Evolutionary conservation across 2,888 invertebrate species (phyloP).

Genomic region (Brenthis ino): DNA sequence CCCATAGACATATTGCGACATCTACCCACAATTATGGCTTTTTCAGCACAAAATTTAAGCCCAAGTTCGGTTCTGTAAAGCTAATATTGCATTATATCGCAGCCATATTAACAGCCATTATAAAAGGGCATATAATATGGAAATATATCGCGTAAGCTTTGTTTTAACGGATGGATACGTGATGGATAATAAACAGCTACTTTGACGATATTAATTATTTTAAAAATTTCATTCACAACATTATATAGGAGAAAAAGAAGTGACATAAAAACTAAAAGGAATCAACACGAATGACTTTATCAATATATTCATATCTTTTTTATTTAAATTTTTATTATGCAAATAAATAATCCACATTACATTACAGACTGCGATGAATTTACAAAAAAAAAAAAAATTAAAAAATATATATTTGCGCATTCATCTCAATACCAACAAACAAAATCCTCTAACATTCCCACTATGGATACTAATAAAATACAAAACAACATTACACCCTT

Average conservation of each 20-base stretch:
- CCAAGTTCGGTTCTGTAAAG: slow-evolving; percentile 13
- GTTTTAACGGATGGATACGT: slow-evolving; percentile 24
- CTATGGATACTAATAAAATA: too few relatives aligned
- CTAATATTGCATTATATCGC: slow-evolving; percentile 15
- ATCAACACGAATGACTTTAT: too few relatives aligned
- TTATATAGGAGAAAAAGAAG: neutral
- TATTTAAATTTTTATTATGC: too few relatives aligned
- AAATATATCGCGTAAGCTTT: slow-evolving; percentile 12
- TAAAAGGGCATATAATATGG: neutral
- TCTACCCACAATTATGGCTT: slow-evolving; percentile 14
- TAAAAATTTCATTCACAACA: neutral
- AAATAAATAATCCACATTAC: too few relatives aligned
- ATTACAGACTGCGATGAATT: too few relatives aligned
- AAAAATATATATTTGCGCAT: neutral
- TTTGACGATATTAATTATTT: neutral
- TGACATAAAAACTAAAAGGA: too few relatives aligned
- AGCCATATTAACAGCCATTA: slow-evolving; percentile 2
- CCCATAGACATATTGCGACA: slow-evolving; percentile 6
- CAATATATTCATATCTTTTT: too few relatives aligned
- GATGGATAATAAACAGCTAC: slow-evolving; percentile 1
- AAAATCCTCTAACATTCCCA: neutral
- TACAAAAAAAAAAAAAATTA: neutral
- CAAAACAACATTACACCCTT: too few relatives aligned
- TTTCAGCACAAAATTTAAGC: slow-evolving; percentile 28
- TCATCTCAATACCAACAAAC: neutral